Conservation (phyloP, 2,113 vertebrate genomes). For the Sebastes fasciatus region DNA sequence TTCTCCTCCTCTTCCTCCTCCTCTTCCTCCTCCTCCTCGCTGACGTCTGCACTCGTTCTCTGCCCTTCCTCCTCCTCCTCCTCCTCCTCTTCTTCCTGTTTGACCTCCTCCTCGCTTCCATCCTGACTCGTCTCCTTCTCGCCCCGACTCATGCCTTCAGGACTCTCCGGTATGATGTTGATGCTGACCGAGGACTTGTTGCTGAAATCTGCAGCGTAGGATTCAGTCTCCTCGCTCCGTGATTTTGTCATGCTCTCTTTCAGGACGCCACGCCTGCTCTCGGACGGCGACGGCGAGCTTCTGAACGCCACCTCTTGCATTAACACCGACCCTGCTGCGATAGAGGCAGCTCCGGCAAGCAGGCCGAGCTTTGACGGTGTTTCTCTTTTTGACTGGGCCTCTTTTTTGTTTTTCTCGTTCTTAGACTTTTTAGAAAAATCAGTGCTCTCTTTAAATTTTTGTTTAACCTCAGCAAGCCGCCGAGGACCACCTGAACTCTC, state of each 20-base stretch:
- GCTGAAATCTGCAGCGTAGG: not conserved
- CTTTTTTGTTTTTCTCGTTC: conserved; percentile 58
- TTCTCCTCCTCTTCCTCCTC: conserved; percentile 52
- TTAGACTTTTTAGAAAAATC: conserved; percentile 47
- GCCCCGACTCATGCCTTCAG: not conserved
- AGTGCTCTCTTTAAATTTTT: rapidly evolving
- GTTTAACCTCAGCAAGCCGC: not conserved
- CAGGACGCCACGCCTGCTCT: conserved; percentile 10
- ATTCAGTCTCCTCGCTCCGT: conserved; percentile 40
- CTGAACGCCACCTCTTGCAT: conserved; percentile 36
- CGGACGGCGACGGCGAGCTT: not conserved
- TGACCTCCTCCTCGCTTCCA: not conserved
- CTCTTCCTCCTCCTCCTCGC: conserved; percentile 26
- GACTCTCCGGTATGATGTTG: conserved; percentile 57
- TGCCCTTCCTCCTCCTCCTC: not conserved
- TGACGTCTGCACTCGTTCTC: not conserved
- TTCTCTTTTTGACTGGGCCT: not conserved
- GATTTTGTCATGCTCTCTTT: not conserved
- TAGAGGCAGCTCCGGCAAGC: conserved; percentile 48
- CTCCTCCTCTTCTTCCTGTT: not conserved
- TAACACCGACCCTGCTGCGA: conserved; percentile 51
- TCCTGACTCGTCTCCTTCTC: not conserved
- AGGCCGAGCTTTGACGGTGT: not conserved
- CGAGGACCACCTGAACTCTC: not conserved
- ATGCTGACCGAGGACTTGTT: conserved; percentile 61